Base-by-base conservation (phyloP, 2,888 invertebrate species). In the Cosmorhoe ocellata region DNA sequence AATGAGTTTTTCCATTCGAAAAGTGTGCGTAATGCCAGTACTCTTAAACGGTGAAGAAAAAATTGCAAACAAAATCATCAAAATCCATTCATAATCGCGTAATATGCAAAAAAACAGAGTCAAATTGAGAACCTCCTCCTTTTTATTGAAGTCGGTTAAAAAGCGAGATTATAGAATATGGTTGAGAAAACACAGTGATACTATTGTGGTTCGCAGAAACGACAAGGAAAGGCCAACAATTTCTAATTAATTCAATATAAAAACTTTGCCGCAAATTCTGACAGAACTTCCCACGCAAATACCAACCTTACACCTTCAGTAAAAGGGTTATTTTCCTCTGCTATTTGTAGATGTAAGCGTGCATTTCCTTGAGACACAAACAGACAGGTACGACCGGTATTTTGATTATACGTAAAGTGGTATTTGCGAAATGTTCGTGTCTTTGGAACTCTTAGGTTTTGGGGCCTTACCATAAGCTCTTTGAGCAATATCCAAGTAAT, bases 321-420 rank as follows among this genome's bases (percentile, higher is more conserved):
- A 42, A 13, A 34, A 26, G 18, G 28, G n/a, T 37, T 37, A 10
- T 32, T 42, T 42, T 27, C n/a, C 7, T 24, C 24, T 36, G 36
- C 13, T 13, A 1, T 2, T 12, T 24, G 24, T 7, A 6, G 7
- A 28, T 39, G 14, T 14, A 27, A 38, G 7, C 31, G 33, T 52
- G 51, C 38, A 42, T 47, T 45, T 45, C 40, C 9, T 22, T 26
- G 14, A 12, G 42, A 43, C 39, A 45, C 36, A 36, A 32, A 42
- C 48, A 42, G 27, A 39, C 30, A 12, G 48, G 55, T 30, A 41
- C 36, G 27, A 14, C 1, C 9, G 45, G 50, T 41, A 56, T 56
- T 56, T 56, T 51, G 51, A 56, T 56, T 56, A 56, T 44, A 33
- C 37, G 36, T 30, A 36, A 51, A 41, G 51, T 44, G 52, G 43